phyloP scores from a whole-genome alignment of 1,140 invertebrate genomes.

The Wiebesia pumilae region DNA sequence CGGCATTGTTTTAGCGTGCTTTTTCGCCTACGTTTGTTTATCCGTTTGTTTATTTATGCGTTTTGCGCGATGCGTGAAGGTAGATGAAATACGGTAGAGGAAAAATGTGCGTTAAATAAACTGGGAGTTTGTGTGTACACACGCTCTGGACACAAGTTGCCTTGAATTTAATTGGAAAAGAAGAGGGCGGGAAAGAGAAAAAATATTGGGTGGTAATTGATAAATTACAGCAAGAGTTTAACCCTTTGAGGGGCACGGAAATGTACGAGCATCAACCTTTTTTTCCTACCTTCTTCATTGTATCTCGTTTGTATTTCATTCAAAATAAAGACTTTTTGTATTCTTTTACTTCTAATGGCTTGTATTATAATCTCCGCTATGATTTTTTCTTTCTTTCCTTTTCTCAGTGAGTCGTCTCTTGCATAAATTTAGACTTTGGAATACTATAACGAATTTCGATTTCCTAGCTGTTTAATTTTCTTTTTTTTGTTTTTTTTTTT shows the following conservation, averaged over 20 bases:
- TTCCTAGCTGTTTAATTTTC: too few species aligned
- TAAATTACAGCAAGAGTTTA: conserved; percentile 18
- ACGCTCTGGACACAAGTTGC: neutral
- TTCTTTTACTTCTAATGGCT: neutral
- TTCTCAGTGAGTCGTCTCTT: neutral
- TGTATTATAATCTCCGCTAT: neutral
- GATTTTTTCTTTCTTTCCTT: neutral
- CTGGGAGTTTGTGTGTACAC: neutral
- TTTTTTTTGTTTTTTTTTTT: too few species aligned
- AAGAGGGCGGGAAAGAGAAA: neutral
- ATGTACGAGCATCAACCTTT: neutral
- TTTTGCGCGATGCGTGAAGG: neutral
- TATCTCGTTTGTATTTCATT: conserved; percentile 5
- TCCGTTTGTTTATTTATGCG: conserved; percentile 15
- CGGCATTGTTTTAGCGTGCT: conserved; percentile 20
- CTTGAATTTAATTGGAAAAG: neutral
- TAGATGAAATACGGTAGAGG: neutral
- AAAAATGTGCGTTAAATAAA: neutral
- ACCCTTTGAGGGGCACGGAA: conserved; percentile 5
- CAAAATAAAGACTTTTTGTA: neutral
- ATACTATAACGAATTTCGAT: too few species aligned
- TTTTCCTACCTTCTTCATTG: neutral
- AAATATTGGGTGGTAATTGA: conserved; percentile 24
- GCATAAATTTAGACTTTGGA: too few species aligned
- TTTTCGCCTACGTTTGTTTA: neutral